Conservation (phyloP, 2,797 vertebrate genomes). For the Pampus argenteus region DNA sequence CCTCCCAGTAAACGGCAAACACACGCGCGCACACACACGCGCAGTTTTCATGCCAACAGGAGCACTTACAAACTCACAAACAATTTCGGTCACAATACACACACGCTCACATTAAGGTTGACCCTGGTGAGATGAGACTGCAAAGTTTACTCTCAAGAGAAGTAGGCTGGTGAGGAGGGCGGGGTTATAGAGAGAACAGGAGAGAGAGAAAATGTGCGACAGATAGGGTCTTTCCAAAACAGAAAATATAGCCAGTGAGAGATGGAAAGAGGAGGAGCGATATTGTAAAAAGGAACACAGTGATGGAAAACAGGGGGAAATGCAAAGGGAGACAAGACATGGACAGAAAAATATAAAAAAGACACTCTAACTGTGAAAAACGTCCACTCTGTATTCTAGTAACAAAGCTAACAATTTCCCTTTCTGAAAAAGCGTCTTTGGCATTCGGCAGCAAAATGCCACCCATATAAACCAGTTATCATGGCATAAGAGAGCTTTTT, state of each 20-base stretch:
- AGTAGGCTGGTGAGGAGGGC: neutral
- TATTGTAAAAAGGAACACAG: conserved; percentile 8
- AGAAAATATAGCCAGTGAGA: neutral
- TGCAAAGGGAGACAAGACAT: conserved; percentile 10
- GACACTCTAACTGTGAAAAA: conserved; percentile 52
- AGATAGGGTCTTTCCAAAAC: neutral
- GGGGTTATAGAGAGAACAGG: neutral
- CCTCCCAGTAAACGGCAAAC: conserved; percentile 25
- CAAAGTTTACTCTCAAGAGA: conserved; percentile 40
- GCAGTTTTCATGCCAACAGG: conserved; percentile 16
- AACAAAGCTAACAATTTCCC: conserved; percentile 66
- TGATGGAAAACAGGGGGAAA: conserved; percentile 30
- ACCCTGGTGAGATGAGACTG: conserved; percentile 42
- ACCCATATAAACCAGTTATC: conserved; percentile 72
- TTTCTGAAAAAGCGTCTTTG: conserved; percentile 61
- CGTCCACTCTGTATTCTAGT: conserved; percentile 53
- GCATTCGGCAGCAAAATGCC: conserved; percentile 68
- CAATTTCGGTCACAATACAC: conserved; percentile 31
- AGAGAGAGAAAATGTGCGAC: neutral
- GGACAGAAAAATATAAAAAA: conserved; percentile 31
- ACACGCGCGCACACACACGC: neutral
- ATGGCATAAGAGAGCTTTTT: conserved; percentile 67
- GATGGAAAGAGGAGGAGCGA: neutral
- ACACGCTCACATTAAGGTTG: conserved; percentile 31
- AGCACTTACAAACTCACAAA: neutral